Evolutionary conservation across 2,888 invertebrate species (phyloP).

Genomic region (Sussaba pulchella): DNA sequence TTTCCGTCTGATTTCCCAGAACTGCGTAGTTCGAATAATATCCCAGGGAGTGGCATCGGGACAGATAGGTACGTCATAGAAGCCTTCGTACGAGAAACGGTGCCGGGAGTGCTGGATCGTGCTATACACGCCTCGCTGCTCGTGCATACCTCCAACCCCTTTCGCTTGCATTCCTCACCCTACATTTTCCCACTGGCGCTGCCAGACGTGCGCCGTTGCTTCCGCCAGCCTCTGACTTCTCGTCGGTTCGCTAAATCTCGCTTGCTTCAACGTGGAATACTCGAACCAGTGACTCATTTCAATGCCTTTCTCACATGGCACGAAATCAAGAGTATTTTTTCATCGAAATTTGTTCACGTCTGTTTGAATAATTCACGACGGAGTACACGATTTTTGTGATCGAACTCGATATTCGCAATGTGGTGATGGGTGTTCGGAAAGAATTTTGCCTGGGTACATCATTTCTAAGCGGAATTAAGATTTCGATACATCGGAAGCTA

Average conservation of each 20-base stretch:
- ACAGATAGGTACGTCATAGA: constrained; percentile 48
- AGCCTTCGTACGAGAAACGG: constrained; percentile 33
- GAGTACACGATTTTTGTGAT: not conserved
- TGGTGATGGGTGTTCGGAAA: too few species aligned
- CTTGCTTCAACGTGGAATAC: constrained; percentile 18
- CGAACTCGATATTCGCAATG: not conserved
- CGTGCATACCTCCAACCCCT: constrained; percentile 59
- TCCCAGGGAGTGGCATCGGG: constrained; percentile 38
- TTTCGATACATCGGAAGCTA: too few species aligned
- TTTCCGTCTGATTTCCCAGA: constrained; percentile 76
- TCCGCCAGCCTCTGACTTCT: constrained; percentile 10
- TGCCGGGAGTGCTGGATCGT: constrained; percentile 29
- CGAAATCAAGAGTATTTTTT: constrained; percentile 17
- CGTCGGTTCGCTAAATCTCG: not conserved
- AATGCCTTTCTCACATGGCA: constrained; percentile 10
- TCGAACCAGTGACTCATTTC: constrained; percentile 28
- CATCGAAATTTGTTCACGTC: not conserved
- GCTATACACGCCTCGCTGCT: constrained; percentile 72
- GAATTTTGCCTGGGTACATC: too few species aligned
- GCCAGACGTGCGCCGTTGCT: constrained; percentile 27
- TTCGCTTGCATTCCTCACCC: constrained; percentile 52
- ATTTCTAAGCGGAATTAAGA: too few species aligned
- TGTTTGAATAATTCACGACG: not conserved
- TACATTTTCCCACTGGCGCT: not conserved
- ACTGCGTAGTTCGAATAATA: constrained; percentile 72